Conservation (phyloP, 30 jellyfish, hydroid and myxozoan species). For the Hydractinia echinata region DNA sequence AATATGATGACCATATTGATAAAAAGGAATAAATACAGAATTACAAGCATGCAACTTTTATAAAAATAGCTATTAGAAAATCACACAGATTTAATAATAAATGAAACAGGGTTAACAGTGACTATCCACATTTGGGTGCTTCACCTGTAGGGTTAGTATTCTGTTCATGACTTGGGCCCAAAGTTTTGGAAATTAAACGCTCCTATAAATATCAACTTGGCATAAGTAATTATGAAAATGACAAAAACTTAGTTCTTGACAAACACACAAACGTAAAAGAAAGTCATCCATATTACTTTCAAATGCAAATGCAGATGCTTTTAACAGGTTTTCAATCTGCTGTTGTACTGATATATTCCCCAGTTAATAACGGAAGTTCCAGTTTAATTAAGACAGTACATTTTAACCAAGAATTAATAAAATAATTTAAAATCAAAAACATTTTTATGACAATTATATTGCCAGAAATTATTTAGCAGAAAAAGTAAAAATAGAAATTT, state of each 20-base stretch:
- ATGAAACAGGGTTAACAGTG: neutral
- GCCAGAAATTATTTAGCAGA: neutral
- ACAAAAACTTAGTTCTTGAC: slow-evolving; percentile 1
- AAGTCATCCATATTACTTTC: slow-evolving; percentile 29
- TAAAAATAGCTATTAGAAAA: neutral
- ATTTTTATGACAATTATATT: neutral
- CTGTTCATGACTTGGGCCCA: slow-evolving; percentile 41
- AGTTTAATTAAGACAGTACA: neutral
- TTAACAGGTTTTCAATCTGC: neutral
- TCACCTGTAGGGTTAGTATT: slow-evolving; percentile 49
- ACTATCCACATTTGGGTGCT: slow-evolving; percentile 46
- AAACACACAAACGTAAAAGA: slow-evolving; percentile 11
- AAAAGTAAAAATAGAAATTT: neutral
- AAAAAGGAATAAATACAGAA: neutral
- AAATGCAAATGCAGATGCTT: slow-evolving; percentile 45
- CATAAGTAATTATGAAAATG: neutral
- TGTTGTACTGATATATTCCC: slow-evolving; percentile 4
- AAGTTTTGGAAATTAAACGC: slow-evolving; percentile 43
- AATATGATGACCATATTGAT: neutral
- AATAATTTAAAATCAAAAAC: no score
- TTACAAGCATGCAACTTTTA: neutral
- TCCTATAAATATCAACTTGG: slow-evolving; percentile 11
- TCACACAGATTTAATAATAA: neutral
- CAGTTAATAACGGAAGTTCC: neutral
- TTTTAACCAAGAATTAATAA: no score